Base-by-base conservation (phyloP, 2,113 vertebrate genomes). In the Anhinga anhinga region DNA sequence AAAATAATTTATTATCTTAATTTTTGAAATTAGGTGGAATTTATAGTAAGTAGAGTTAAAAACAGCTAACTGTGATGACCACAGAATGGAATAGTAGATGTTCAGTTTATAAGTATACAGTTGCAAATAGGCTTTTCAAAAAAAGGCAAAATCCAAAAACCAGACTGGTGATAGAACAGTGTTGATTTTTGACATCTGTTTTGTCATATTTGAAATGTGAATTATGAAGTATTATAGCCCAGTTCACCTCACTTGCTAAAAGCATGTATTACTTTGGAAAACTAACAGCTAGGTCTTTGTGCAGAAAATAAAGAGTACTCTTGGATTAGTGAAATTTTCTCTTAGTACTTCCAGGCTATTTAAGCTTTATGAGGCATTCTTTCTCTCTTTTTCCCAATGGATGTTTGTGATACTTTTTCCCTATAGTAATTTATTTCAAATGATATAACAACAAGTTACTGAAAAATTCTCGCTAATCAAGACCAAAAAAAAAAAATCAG, bases 41-140 rank as follows among this genome's bases (percentile, higher is more conserved):
- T 97, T 96, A 22, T 61, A 73, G 82, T 90, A 22, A 70, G 32
- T 58, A 44, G 83, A 69, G 81, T 88, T 88, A 69, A 94, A 76
- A 86, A 29, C 77, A 95, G 59, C 55, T 91, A 74, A 49, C 89
- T 97, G 70, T 94, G 84, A 69, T 93, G 65, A 80, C 62, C 65
- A 84, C 82, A 94, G 73, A 77, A 87, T 90, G 22, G 76, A 92
- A 74, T 83, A 96, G 84, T 86, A 78, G 56, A 52, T 95, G 32
- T 84, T 96, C 70, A 80, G 81, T 95, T 92, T 85, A 12, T 90
- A 94, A 76, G 61, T 76, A 93, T 94, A 93, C 87, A 96, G 44
- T 86, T 97, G 84, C 71, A 95, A 44, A 65, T 23, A 69, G 44
- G 10, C 25, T 63, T 52, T 45, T 15, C 5, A 29, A 72, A 29